Conservation (phyloP, 2,888 invertebrate species). For the Drosophila meridionalis region DNA sequence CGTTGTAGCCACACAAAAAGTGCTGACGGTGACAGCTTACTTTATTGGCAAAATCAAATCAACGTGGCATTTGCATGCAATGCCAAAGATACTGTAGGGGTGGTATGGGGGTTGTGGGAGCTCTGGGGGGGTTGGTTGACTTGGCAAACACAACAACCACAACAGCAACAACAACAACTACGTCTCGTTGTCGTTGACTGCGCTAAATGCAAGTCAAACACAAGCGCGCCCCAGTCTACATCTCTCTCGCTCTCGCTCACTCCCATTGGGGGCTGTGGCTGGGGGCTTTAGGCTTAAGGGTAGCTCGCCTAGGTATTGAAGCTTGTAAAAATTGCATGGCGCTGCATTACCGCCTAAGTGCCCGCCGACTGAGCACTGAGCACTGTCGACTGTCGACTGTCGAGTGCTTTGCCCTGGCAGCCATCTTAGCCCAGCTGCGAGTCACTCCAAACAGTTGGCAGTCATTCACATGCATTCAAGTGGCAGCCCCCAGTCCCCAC, state of each 20-base stretch:
- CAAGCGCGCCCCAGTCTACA: conserved; percentile 45
- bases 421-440: conserved; percentile 72
- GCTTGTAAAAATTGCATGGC: conserved; percentile 80
- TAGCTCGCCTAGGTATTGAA: conserved; percentile 71
- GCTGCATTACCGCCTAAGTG: conserved; percentile 76
- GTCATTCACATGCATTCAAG: conserved; percentile 79
- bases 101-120: rapidly evolving
- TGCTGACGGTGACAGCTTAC: conserved; percentile 83
- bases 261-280: not conserved
- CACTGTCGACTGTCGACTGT: conserved; percentile 25
- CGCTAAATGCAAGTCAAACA: conserved; percentile 78
- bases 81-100: conserved; percentile 66
- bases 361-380: conserved; percentile 43
- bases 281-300: conserved; percentile 19
- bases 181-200: conserved; percentile 55
- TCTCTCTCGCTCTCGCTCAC: not conserved
- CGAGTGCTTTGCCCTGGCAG: conserved; percentile 59
- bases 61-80: conserved; percentile 77
- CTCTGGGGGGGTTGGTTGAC: not conserved
- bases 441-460: conserved; percentile 65
- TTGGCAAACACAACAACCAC: conserved; percentile 31
- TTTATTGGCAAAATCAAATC: conserved; percentile 83
- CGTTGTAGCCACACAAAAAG: conserved; percentile 65
- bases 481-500: conserved; percentile 22
- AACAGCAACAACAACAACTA: conserved; percentile 25